Base-by-base conservation (phyloP, 2,797 vertebrate species). In the Syngnathus rostellatus region DNA sequence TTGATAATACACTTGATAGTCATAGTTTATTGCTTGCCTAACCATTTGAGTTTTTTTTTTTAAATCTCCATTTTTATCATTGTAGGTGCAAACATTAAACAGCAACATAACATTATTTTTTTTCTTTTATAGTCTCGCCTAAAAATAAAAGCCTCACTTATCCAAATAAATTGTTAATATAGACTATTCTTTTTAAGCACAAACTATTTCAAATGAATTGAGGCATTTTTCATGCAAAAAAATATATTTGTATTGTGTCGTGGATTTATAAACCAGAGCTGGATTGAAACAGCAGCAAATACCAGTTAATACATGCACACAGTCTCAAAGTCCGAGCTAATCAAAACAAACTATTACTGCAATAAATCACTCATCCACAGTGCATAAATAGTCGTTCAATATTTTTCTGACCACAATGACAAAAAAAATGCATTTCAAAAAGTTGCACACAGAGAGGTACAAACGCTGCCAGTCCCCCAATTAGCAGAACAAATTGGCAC, bases 401-500 rank as follows among this genome's bases (percentile, higher is more conserved):
- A 64, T 74, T 62, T n/a, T 51, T 51, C 76, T 51, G 69, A 68
- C 46, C 65, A 57, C 61, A 50, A 37, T 12, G 65, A 37, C 38
- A 25, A 46, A 25, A 41, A 25, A 41, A 21, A n/a, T 73, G 19
- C 55, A 78, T 16, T n/a, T 65, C 23, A 72, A 46, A 77, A 62
- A 70, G 63, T 72, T 1, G 67, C 69, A 62, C 59, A 72, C 57
- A 68, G 25, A 72, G 72, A 78, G 7, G 46, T 63, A 57, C 66
- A 70, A 74, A 72, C 67, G 70, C 63, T 72, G 67, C 67, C 67
- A 69, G 65, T 80, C 70, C 59, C 77, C 65, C 68, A 72, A 70
- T 81, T 71, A 78, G 65, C 55, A 14, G 62, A 70, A 67, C 64
- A 79, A 82, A 83, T 75, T 67, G 71, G 37, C 70, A 76, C 67